These are phyloP conservation scores for Cephalopterus ornatus DNA, from an alignment of 2,113 vertebrate genomes.

Conservation along the genomic window DNA sequence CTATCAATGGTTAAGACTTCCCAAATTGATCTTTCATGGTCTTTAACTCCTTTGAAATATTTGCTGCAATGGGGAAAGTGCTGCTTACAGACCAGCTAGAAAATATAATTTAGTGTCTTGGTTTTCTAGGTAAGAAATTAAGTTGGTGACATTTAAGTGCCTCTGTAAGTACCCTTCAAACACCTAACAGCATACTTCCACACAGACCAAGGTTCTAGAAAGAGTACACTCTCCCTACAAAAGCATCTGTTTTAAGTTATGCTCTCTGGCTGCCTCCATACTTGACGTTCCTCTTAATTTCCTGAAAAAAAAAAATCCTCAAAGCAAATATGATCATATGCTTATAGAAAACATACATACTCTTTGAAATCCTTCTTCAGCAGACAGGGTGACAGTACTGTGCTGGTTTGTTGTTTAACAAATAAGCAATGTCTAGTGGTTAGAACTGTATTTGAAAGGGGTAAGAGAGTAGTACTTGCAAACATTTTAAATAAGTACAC, in stretches of 20 bases:
- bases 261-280: neutral
- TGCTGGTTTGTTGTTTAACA: neutral
- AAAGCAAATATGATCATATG: neutral
- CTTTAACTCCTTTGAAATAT: neutral
- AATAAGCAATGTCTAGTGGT: neutral
- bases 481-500: neutral
- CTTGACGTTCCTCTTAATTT: neutral
- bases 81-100: neutral
- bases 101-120: neutral
- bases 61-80: neutral
- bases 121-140: neutral
- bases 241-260: neutral
- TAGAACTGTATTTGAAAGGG: neutral
- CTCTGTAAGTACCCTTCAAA: neutral
- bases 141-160: neutral
- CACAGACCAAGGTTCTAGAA: neutral
- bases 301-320: too few relatives aligned
- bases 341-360: neutral
- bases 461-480: neutral
- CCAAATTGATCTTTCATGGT: neutral
- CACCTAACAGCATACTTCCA: neutral
- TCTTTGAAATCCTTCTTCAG: neutral
- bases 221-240: neutral
- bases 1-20: neutral
- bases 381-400: neutral